Evolutionary conservation across 2,113 vertebrate species (phyloP), one percentile per base, ranked within the genome.

Genomic region (Leuciscus idus): DNA sequence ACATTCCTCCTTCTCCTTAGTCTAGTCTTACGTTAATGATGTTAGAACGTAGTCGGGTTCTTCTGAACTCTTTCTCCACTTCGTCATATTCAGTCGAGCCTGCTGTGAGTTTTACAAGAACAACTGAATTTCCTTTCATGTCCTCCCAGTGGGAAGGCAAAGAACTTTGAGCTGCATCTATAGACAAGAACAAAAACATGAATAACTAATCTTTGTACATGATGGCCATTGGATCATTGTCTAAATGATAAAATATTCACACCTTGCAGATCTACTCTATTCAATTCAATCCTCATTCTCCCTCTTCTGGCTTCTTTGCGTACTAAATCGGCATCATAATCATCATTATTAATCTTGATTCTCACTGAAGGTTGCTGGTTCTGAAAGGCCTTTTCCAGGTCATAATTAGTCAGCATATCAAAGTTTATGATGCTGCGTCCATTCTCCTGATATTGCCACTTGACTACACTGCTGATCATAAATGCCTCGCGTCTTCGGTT

Each of bases 351-450:
- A 80, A 97, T 94, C 68, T 33, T 86, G 84, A 99, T 73, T 13
- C 2, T 4, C 13, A 93, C 0, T 0, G 2, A 8, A 1, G 0
- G 0, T 0, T 21, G 7, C 55, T 75, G 91, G 0, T 2, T 50
- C 64, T 30, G 23, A 68, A 81, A 93, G 46, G 96, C 96, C 46
- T 94, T 85, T 84, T 99, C 97, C 17, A 99, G 92, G 0, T 86
- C 79, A 66, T 95, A 89, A 91, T 96, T 99, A 72, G 90, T 93
- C 26, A 91, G 17, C 39, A 91, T 64, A 88, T 96, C 95, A 86
- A 98, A 96, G 79, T 90, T 0, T 36, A 73, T 2, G 55, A 88
- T 88, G 0, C 66, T 3, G 0, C 85, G 83, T 0, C 36, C 15
- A 0, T 0, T 0, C 0, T 88, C 2, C 55, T 87, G 33, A 59